These are phyloP conservation scores for pig (Sus scrofa) DNA, from an alignment of 2,113 vertebrate species.

Conservation along the genomic window T2T-Sscrofa CM000821.6:6945501-6946000, in stretches of 20 bases:
- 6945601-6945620: neutral
- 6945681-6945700: no score
- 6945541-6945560: neutral
- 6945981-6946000: no score
- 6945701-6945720: no score
- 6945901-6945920: no score
- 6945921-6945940: no score
- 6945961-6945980: no score
- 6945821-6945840: neutral
- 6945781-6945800: neutral
- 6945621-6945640: no score
- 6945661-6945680: no score
- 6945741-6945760: neutral
- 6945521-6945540: neutral
- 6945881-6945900: neutral
- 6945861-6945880: neutral
- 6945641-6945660: no score
- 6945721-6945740: neutral
- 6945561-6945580: neutral
- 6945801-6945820: neutral
- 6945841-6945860: neutral
- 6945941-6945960: no score
- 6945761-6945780: neutral
- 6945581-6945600: no score
- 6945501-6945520: neutral